Conservation (phyloP, 2,797 vertebrate genomes). For the Tragelaphus oryx region DNA sequence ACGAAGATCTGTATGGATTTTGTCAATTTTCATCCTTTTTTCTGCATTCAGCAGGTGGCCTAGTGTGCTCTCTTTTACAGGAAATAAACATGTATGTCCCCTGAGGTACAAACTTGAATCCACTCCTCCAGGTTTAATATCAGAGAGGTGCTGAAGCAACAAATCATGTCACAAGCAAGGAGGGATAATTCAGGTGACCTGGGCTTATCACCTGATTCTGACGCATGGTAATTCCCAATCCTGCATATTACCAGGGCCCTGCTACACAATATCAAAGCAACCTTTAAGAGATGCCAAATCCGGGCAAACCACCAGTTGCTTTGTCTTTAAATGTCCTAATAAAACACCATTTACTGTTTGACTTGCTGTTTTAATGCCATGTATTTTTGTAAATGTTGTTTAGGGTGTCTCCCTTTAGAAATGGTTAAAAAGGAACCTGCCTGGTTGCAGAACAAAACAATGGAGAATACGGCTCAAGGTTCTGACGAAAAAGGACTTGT, state of each 20-base stretch:
- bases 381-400: not conserved
- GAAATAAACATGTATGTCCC: not conserved
- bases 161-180: constrained; percentile 25
- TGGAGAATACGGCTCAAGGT: not conserved
- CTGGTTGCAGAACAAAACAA: constrained; percentile 30
- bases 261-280: not conserved
- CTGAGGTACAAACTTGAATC: constrained; percentile 39
- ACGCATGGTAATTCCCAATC: not conserved
- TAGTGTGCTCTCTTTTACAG: not conserved
- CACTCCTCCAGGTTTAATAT: constrained; percentile 49
- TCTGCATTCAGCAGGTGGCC: not conserved
- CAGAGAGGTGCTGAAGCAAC: not conserved
- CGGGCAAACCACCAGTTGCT: constrained; percentile 17
- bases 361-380: not conserved
- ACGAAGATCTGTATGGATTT: not conserved
- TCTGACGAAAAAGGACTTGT: not conserved
- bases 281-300: not conserved
- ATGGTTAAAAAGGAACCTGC: not conserved
- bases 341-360: not conserved
- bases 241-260: not conserved
- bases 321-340: constrained; percentile 23
- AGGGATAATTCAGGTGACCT: constrained; percentile 44
- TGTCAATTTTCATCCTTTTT: constrained; percentile 7
- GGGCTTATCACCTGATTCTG: not conserved
- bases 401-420: not conserved